Evolutionary conservation across 92 coral and sea anemone species (phyloP), one percentile per base, ranked within the genome.

Genomic region (Metridium senile): DNA sequence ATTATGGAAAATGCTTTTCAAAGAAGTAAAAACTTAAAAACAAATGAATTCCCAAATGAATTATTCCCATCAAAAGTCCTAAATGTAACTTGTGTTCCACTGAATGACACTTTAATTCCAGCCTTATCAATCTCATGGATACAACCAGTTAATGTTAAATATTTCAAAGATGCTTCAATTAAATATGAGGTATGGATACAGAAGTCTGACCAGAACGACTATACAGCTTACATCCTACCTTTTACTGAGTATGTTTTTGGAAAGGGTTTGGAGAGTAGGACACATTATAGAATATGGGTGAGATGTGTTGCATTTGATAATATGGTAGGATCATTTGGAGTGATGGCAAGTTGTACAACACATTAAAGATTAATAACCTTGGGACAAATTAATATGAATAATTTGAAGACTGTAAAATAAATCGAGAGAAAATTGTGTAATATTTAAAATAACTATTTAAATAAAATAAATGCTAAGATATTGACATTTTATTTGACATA

Each of bases 131-230:
- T 92, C 51, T 92, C 97, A 17, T 94, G 98, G 98, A 70, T 52
- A 68, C 82, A 84, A 28, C 94, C 98, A 9, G 77, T 87, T 79
- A 94, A 94, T 82, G 52, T 79, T 18, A 63, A 74, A 16, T 84
- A 82, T 73, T 67, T 89, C 11, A 17, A 46, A n/a, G 53, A 70
- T 66, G 34, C 47, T 19, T 23, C 62, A 27, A 23, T 89, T 7
- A 79, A 68, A 33, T 92, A 87, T 87, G 98, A 94, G 74, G 93
- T 92, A n/a, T 94, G 98, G 98, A 92, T 94, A 33, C 98, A 94
- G 69, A 82, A 70, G 59, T 67, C 67, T 30, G 84, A 76, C 34
- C 29, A 76, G 10, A 80, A 85, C 9, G 81, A 85, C 58, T 94
- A 94, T 70, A 79, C 85, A 73, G 97, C 97, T 46, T 94, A 78